Base-by-base conservation (phyloP, 2,797 vertebrate genomes). In the Gouania willdenowi region DNA sequence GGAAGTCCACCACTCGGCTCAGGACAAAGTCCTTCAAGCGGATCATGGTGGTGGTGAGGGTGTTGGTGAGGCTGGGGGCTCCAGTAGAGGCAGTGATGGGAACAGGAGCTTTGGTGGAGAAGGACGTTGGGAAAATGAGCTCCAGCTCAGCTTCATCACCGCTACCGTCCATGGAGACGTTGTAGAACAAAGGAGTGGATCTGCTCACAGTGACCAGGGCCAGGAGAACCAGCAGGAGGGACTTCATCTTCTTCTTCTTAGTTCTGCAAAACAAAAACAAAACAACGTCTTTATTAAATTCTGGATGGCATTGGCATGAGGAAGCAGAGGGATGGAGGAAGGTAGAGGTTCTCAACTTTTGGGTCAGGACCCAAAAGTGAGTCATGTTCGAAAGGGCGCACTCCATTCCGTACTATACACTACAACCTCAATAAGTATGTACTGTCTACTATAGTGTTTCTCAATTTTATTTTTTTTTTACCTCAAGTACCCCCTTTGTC, bases 1-100 rank as follows among this genome's bases (percentile, higher is more conserved):
- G 85, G 83, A 99, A 95, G 41, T 92, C 90, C 85, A 92, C 89
- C 5, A 98, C 88, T n/a, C 87, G 79, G 0, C 84, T 91, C 71
- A 97, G 76, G 32, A 88, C 74, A 7, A 93, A 47, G 66, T 90
- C 83, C 73, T 88, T 88, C 10, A 91, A 81, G 0, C 83, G 84
- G 46, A 92, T 92, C 67, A 92, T 91, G 21, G 87, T 94, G 53
- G 79, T 82, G n/a, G 83, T 82, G 32, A 90, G 90, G 46, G 47
- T 65, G 1, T 89, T 84, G 53, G 77, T 46, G 25, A 79, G 54
- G 6, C 60, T 39, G 53, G 77, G 76, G 6, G 40, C 12, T 0
- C 82, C 82, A 1, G 81, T 53, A 1, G 68, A 47, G 0, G 73
- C 35, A 0, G 52, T 70, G 21, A 71, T 2, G 8, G 55, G 42